These are phyloP conservation scores for Balanococcus diminutus DNA, from an alignment of 2,888 invertebrate genomes.

Conservation along the genomic window DNA sequence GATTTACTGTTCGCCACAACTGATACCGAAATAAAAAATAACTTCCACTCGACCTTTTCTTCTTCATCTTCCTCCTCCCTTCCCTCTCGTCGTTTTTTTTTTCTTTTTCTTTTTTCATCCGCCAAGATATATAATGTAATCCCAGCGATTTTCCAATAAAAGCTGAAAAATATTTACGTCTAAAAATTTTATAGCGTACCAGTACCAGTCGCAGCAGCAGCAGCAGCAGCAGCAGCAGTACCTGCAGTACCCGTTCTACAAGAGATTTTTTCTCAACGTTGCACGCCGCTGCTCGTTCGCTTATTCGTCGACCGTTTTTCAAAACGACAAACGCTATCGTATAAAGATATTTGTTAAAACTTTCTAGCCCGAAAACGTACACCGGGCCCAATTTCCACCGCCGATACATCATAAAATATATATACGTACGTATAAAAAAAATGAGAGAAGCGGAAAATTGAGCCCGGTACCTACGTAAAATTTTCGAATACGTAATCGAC, in stretches of 20 bases:
- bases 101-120: neutral
- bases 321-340: slow-evolving; percentile 8
- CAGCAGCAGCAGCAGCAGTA: too few relatives aligned
- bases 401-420: neutral
- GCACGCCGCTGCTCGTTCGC: neutral
- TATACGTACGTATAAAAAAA: too few relatives aligned
- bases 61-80: neutral
- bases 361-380: neutral
- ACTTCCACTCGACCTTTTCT: slow-evolving; percentile 14
- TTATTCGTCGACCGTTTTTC: slow-evolving; percentile 5
- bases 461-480: neutral
- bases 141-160: slow-evolving; percentile 30
- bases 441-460: neutral
- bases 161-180: slow-evolving; percentile 37
- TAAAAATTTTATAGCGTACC: slow-evolving; percentile 20
- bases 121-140: slow-evolving; percentile 18
- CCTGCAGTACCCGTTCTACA: neutral
- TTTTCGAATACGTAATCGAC: neutral
- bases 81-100: neutral
- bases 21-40: slow-evolving; percentile 37
- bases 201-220: too few relatives aligned
- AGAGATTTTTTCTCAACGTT: neutral
- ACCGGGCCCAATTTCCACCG: neutral
- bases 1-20: slow-evolving; percentile 34
- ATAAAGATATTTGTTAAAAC: slow-evolving; percentile 16